phyloP scores from a whole-genome alignment of 2,888 invertebrate species.

The Unio pictorum region DNA sequence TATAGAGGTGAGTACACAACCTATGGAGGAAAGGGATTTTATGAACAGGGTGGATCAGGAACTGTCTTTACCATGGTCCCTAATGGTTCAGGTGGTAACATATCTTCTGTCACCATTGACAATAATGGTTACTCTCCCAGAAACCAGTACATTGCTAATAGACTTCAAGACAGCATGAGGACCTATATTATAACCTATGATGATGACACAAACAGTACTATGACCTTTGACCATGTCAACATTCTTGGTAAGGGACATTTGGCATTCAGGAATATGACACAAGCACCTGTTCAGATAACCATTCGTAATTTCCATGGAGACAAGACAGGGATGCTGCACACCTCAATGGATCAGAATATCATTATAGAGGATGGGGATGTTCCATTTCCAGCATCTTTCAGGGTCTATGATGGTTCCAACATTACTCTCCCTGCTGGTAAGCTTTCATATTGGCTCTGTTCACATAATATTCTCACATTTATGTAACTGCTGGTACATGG shows the following conservation, averaged over 20 bases:
- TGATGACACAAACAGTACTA: slow-evolving; percentile 14
- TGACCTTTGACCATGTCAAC: slow-evolving; percentile 39
- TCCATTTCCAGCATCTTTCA: slow-evolving; percentile 52
- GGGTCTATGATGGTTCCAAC: slow-evolving; percentile 40
- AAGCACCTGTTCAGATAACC: slow-evolving; percentile 18
- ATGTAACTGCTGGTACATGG: too few species aligned
- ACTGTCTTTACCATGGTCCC: slow-evolving; percentile 43
- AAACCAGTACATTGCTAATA: slow-evolving; percentile 30
- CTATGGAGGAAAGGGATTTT: slow-evolving; percentile 45
- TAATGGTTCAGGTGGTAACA: slow-evolving; percentile 6
- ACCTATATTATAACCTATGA: slow-evolving; percentile 37
- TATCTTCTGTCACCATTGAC: slow-evolving; percentile 44
- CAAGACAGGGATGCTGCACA: slow-evolving; percentile 50
- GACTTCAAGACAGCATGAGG: slow-evolving; percentile 37
- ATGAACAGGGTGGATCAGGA: slow-evolving; percentile 52
- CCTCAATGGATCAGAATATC: slow-evolving; percentile 36
- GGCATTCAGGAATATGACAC: slow-evolving; percentile 30
- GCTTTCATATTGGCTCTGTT: not conserved
- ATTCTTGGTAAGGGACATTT: slow-evolving; percentile 48
- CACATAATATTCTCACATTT: too few species aligned
- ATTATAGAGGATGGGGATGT: slow-evolving; percentile 34
- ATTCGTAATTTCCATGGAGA: slow-evolving; percentile 49
- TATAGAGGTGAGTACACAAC: slow-evolving; percentile 42
- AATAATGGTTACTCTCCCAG: slow-evolving; percentile 43
- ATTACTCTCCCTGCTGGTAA: slow-evolving; percentile 46